A percentile compares a stretch with the other conserved stretches of the same genome.
Evolutionary conservation across 2,113 vertebrate species (phyloP).

Genomic region (Pipa parva): DNA sequence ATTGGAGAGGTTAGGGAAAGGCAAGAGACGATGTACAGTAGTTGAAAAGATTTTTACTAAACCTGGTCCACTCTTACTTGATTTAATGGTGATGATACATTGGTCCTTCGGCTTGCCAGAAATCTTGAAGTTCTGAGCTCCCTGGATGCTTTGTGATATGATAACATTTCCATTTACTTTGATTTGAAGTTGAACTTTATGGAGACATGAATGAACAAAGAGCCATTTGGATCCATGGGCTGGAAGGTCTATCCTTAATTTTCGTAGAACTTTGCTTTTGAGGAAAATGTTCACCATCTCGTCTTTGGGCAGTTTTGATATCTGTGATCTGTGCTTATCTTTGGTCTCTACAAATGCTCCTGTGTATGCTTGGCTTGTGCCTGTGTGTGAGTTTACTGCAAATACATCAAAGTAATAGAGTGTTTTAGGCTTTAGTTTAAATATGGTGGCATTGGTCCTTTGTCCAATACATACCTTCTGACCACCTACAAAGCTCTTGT

Average conservation of each 20-base stretch:
- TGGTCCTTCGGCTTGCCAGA: neutral
- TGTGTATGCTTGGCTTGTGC: conserved; percentile 23
- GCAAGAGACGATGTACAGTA: conserved; percentile 10
- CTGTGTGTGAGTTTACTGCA: conserved; percentile 12
- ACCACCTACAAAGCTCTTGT: neutral
- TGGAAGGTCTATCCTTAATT: conserved; percentile 13
- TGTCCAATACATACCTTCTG: conserved; percentile 26
- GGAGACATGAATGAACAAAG: conserved; percentile 37
- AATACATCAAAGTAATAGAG: conserved; percentile 44
- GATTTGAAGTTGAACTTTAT: conserved; percentile 30
- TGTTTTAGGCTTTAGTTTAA: conserved; percentile 28
- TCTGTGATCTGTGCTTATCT: neutral
- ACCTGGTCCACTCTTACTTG: conserved; percentile 14
- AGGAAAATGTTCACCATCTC: conserved; percentile 31
- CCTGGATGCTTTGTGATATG: conserved; percentile 18
- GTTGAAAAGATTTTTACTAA: conserved; percentile 33
- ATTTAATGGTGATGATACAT: conserved; percentile 18
- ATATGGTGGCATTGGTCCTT: conserved; percentile 10
- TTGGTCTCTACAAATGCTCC: conserved; percentile 39
- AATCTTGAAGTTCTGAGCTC: conserved; percentile 31
- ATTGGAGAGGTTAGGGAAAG: conserved; percentile 30
- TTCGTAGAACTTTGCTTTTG: conserved; percentile 24
- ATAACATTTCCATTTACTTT: conserved; percentile 16
- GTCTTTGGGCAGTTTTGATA: conserved; percentile 16
- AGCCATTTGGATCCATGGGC: neutral